Base-by-base conservation (phyloP, 2,888 invertebrate species). In the Acanthosoma haemorrhoidale region DNA sequence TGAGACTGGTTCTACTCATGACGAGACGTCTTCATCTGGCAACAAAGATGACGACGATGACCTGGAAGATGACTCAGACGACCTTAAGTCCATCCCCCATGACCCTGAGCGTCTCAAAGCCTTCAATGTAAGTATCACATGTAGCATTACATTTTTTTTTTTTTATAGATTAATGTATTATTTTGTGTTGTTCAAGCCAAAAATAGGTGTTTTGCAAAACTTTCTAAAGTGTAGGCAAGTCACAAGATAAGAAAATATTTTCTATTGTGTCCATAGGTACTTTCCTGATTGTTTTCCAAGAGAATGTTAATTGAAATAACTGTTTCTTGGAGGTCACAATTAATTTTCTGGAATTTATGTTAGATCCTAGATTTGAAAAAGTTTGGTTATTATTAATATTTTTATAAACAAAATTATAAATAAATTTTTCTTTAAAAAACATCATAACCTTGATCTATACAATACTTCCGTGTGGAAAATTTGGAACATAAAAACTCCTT, bases 51-150 rank as follows among this genome's bases (percentile, higher is more conserved):
- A 93, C 79, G 93, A 94, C 76, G 90, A 89, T 76, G 90, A 90
- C 77, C 93, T 93, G 76, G 93, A 93, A 79, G 94, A 94, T 79
- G 94, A 95, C 79, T 92, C 90, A 69, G 94, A 95, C 79, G 94
- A 96, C 78, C 87, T 94, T 74, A 94, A 94, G 78, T 58, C 71
- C n/a, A 91, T 92, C 63, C 86, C 87, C 76, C 90, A 92, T 76
- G 96, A 96, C 80, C 95, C 95, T 0, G 96, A 96, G 82, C 86
- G 96, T 80, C 88, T 96, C 75, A 96, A 96, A 82, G 94, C 96
- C 74, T 96, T 96, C 80, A 96, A 96, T 82, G 96, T 96, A 82
- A 88, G 90, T 82, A 69, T 71, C 25, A 18, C 0, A 34, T 31
- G n/a, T n/a, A n/a, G n/a, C n/a, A 9, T 11, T 36, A 36, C 36